Evolutionary conservation across 2,113 vertebrate genomes (phyloP).

Genomic region (Cygnus buccinator): DNA sequence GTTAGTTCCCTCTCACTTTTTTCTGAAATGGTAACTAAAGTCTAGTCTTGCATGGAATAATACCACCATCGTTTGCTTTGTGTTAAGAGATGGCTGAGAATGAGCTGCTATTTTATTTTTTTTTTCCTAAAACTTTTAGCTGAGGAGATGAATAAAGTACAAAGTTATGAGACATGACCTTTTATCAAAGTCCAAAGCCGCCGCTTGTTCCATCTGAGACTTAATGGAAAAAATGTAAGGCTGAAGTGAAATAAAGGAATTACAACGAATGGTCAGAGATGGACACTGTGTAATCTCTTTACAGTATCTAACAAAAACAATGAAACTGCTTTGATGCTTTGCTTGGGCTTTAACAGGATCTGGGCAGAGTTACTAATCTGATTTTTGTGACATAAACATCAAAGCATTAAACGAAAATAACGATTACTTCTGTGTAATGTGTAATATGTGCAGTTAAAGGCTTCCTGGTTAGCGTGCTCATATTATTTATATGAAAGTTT

Average conservation of each 20-base stretch:
- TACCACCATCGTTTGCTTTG: neutral
- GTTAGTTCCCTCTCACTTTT: neutral
- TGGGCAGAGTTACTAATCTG: neutral
- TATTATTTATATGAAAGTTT: neutral
- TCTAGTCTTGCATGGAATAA: neutral
- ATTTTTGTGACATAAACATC: neutral
- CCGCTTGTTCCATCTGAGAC: neutral
- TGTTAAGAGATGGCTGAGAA: neutral
- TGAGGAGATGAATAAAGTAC: neutral
- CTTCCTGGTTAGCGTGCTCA: neutral
- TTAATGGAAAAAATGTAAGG: slow-evolving; percentile 15
- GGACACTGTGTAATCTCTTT: neutral
- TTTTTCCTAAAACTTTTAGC: neutral
- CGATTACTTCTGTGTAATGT: neutral
- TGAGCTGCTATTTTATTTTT: neutral
- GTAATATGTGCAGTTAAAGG: neutral
- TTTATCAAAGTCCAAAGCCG: neutral
- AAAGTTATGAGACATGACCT: neutral
- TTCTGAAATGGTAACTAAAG: neutral
- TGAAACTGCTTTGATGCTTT: slow-evolving; percentile 46
- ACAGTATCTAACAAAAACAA: neutral
- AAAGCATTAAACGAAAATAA: slow-evolving; percentile 13
- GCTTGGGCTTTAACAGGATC: neutral
- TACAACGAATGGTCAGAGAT: neutral
- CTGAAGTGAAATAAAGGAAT: slow-evolving; percentile 11